phyloP scores from a whole-genome alignment of 2,888 invertebrate genomes.

The Bugula neritina region DNA sequence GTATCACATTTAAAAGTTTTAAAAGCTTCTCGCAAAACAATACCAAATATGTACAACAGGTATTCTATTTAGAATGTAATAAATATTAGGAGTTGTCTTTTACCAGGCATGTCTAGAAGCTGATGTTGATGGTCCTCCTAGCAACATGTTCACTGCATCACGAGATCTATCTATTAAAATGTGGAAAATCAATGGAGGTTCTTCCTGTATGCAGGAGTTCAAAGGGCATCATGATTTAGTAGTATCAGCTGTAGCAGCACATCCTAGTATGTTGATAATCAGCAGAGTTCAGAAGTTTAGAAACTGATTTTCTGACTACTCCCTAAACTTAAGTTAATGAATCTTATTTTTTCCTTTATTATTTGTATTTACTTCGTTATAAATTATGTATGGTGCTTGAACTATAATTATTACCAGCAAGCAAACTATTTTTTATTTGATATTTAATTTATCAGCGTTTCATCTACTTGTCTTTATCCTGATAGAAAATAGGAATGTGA shows the following conservation, averaged over 20 bases:
- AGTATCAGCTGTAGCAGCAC: not conserved
- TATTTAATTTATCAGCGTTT: too few species aligned
- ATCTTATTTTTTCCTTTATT: too few species aligned
- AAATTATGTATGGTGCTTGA: not conserved
- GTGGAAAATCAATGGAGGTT: not conserved
- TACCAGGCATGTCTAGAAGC: not conserved
- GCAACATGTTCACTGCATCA: not conserved
- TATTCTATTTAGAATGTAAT: too few species aligned
- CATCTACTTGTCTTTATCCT: too few species aligned
- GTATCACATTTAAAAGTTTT: too few species aligned
- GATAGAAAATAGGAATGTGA: not conserved
- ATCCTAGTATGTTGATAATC: not conserved
- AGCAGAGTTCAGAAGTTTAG: too few species aligned
- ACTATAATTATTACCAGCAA: not conserved
- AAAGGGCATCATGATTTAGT: constrained; percentile 20
- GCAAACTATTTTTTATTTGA: too few species aligned
- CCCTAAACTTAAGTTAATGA: too few species aligned
- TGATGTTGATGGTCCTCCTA: not conserved
- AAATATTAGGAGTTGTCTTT: too few species aligned
- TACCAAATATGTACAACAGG: too few species aligned
- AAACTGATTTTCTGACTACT: too few species aligned
- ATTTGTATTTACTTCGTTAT: not conserved
- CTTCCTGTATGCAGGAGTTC: constrained; percentile 9
- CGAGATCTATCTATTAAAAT: not conserved
- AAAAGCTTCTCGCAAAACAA: too few species aligned